Percentiles rank a stretch among this genome's conserved stretches.
These are phyloP conservation scores for Cosmorhoe ocellata DNA, from an alignment of 2,888 invertebrate genomes.

Conservation along the genomic window DNA sequence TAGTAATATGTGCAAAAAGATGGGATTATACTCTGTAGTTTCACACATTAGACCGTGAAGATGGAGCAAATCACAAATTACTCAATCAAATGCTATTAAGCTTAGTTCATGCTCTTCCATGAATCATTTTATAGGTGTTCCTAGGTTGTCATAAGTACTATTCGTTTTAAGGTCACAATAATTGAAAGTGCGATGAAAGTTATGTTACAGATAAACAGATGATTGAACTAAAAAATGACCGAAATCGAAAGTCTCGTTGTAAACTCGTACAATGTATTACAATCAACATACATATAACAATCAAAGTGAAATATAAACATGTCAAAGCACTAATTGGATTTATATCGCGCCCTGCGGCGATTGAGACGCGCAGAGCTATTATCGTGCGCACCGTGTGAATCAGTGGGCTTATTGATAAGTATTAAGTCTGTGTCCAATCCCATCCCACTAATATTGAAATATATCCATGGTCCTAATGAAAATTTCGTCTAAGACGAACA, in stretches of 20 bases:
- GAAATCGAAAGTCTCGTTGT: constrained; percentile 12
- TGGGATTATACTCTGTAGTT: background rate
- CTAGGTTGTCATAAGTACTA: no score
- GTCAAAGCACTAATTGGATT: constrained; percentile 45
- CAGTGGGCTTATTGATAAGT: constrained; percentile 11
- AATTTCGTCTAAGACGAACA: no score
- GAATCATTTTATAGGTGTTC: background rate
- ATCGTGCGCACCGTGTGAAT: constrained; percentile 4
- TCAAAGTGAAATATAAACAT: constrained; percentile 39
- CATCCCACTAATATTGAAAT: no score
- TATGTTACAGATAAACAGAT: background rate
- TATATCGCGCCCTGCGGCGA: constrained; percentile 25
- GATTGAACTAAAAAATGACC: background rate
- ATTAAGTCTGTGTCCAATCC: constrained; percentile 7
- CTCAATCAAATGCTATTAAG: background rate
- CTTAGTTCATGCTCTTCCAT: background rate
- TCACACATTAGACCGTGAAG: constrained; percentile 2
- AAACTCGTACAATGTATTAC: constrained; percentile 20
- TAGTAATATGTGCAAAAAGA: background rate
- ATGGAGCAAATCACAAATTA: constrained; percentile 7
- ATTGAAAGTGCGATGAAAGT: no score
- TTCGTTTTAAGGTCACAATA: no score
- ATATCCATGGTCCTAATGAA: no score
- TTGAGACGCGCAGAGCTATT: constrained; percentile 7
- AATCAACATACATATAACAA: constrained; percentile 23